Conservation (phyloP, 1,140 invertebrate species). For the Trypoxylus dichotomus region DNA sequence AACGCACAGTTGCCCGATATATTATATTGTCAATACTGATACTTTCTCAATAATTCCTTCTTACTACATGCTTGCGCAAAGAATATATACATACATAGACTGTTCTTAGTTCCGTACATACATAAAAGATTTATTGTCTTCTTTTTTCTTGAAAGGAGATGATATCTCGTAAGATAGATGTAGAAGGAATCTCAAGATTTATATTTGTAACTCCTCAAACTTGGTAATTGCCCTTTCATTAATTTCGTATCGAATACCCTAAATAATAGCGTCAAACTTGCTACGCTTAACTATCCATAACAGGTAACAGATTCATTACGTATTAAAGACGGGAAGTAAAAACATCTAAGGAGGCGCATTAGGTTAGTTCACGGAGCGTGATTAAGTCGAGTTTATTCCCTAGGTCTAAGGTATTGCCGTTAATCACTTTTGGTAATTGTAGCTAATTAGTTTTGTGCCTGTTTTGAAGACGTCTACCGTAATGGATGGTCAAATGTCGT, state of each 20-base stretch:
- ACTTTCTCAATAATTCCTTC: not conserved
- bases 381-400: not conserved
- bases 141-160: too few relatives aligned
- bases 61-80: not conserved
- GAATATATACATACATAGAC: not conserved
- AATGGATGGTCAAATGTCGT: conserved; percentile 50
- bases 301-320: not conserved
- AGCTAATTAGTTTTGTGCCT: conserved; percentile 38
- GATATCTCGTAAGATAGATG: too few relatives aligned
- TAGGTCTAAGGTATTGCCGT: conserved; percentile 27
- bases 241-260: not conserved
- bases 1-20: not conserved
- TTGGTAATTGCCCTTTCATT: not conserved
- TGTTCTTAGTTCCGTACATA: too few relatives aligned
- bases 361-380: not conserved
- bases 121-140: too few relatives aligned
- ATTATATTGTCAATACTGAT: not conserved
- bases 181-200: too few relatives aligned
- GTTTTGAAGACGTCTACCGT: conserved; percentile 42
- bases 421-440: conserved; percentile 34
- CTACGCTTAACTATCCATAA: not conserved
- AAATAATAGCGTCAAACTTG: not conserved
- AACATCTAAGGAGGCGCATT: not conserved
- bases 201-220: too few relatives aligned
- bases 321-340: not conserved